Evolutionary conservation across 1,140 invertebrate genomes (phyloP), one percentile per base, ranked within the genome.

Genomic region (Drosophila bocki): DNA sequence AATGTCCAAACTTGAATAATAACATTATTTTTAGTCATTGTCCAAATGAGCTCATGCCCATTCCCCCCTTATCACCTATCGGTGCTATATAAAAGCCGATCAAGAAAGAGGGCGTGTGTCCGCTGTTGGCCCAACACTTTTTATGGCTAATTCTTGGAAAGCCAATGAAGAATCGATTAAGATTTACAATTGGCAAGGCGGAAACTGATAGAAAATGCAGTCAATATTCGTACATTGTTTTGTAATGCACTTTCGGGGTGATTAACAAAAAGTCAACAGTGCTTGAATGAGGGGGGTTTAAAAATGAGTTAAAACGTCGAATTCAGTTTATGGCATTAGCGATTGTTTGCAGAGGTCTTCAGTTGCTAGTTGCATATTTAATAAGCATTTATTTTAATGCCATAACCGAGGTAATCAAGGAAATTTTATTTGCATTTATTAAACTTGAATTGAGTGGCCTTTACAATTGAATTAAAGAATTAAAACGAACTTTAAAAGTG

Each of bases 11-110:
- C 72, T 50, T 62, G 75, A 70, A 57, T 42, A 75, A 81, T 47
- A 50, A 41, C 62, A 75, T 83, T 88, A 86, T 88, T 88, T 87
- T 87, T 87, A 88, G 84, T 78, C 77, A 80, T 54, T 63, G 69
- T 47, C 54, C 48, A 87, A 41, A 87, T 87, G 83, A 87, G 84
- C 83, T 87, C 84, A 87, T 87, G 61, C 50, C 17, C 37, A n/a
- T 35, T 19, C 12, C 15, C 39, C 26, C 42, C 50, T 78, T 78
- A 78, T 67, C 35, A 59, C 22, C 42, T 37, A 45, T 41, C 71
- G 42, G 41, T 15, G 44, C 71, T 9, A 78, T 78, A 78, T 78
- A 78, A 69, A 78, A 69, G 12, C 42, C 56, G 56, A 78, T 56
- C 63, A 78, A 61, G 75, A 69, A 78, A 78, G 75, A 78, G 75